These are phyloP conservation scores for Oncorhynchus nerka DNA, from an alignment of 2,113 vertebrate species.

Conservation along the genomic window DNA sequence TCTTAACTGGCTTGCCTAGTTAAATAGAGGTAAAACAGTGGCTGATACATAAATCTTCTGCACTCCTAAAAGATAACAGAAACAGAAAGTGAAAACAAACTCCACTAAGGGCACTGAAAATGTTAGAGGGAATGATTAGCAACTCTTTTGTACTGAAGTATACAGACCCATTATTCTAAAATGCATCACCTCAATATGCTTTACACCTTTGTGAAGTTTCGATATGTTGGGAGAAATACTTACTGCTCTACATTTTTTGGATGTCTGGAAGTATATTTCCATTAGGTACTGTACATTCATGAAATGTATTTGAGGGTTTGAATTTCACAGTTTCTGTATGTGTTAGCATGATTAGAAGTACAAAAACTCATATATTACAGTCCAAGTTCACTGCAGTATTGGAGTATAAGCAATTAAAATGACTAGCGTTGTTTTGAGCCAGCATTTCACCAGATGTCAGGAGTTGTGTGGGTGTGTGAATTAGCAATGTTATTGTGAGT, in stretches of 20 bases:
- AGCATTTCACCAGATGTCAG: constrained; percentile 26
- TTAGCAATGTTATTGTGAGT: constrained; percentile 41
- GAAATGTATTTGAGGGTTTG: background rate
- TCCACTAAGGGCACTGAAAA: background rate
- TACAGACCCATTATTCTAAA: too few species aligned
- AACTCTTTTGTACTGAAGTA: background rate
- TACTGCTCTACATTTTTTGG: too few species aligned
- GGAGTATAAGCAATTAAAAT: background rate
- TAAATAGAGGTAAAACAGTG: background rate
- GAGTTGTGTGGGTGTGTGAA: constrained; percentile 34
- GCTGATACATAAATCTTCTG: background rate
- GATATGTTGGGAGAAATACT: too few species aligned
- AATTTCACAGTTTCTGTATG: constrained; percentile 21
- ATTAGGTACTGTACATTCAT: background rate
- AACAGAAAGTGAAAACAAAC: background rate
- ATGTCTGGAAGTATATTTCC: too few species aligned
- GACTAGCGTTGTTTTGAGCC: constrained; percentile 28
- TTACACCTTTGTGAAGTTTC: too few species aligned
- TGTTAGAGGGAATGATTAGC: background rate
- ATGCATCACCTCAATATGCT: too few species aligned
- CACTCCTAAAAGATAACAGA: background rate
- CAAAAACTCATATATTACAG: background rate
- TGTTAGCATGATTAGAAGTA: background rate
- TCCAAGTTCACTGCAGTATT: background rate
- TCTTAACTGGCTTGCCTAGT: too few species aligned